Conservation (phyloP, 2,797 vertebrate genomes). For the Myotis vivesi region DNA sequence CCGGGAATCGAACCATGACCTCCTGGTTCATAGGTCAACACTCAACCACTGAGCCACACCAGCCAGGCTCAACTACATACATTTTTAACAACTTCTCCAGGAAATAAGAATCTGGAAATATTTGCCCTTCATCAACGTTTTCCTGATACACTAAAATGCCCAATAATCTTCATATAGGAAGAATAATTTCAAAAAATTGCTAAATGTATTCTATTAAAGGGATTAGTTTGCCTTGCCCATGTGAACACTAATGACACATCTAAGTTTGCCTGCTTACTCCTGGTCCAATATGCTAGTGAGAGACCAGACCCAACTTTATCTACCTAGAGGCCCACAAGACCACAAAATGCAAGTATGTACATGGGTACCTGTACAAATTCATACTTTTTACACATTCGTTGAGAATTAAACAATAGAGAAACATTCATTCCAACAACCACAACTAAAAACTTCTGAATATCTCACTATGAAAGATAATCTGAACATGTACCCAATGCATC, state of each 20-base stretch:
- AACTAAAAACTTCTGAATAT: not conserved
- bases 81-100: conserved; percentile 24
- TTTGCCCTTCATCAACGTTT: not conserved
- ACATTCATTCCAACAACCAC: not conserved
- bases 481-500: not conserved
- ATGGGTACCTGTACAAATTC: not conserved
- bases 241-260: not conserved
- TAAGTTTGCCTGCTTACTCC: not conserved
- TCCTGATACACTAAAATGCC: not conserved
- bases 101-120: conserved; percentile 11
- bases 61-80: not conserved
- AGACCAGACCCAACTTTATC: not conserved
- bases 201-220: not conserved
- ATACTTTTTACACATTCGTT: not conserved
- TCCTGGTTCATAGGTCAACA: no score
- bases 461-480: not conserved
- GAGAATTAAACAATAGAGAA: not conserved
- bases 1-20: no score
- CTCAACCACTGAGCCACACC: no score
- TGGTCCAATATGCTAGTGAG: not conserved
- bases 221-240: not conserved
- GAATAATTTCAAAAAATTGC: conserved; percentile 6
- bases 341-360: not conserved
- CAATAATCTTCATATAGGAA: not conserved
- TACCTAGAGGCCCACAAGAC: not conserved